Evolutionary conservation across 2,113 vertebrate species (phyloP).

Genomic region (Lagopus muta): DNA sequence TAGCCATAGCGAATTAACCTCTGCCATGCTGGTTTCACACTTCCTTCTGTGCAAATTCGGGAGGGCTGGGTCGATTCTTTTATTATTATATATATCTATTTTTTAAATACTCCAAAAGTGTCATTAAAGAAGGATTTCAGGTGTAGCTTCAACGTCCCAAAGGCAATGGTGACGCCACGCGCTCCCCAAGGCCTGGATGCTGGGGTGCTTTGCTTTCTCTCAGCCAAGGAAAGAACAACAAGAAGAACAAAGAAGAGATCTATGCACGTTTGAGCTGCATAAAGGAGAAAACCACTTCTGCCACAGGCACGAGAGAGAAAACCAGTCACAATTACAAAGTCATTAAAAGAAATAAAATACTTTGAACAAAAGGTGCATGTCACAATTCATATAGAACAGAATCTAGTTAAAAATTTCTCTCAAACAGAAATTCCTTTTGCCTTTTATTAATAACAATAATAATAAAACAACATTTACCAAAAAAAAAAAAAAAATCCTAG

Average conservation of each 20-base stretch:
- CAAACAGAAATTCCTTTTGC: slow-evolving; percentile 75
- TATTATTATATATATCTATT: not conserved
- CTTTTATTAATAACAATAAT: slow-evolving; percentile 79
- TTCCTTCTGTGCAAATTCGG: slow-evolving; percentile 73
- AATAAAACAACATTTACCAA: slow-evolving; percentile 80
- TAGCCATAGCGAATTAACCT: slow-evolving; percentile 5
- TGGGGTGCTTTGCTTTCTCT: slow-evolving; percentile 36
- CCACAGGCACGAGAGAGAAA: slow-evolving; percentile 66
- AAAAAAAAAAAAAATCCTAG: slow-evolving; percentile 75
- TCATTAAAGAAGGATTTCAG: slow-evolving; percentile 27
- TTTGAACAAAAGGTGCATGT: slow-evolving; percentile 77
- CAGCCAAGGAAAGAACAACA: not conserved
- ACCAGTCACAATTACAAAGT: slow-evolving; percentile 67
- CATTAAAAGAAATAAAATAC: slow-evolving; percentile 67
- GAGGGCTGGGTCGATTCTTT: not conserved
- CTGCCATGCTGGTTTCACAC: slow-evolving; percentile 42
- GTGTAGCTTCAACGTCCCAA: slow-evolving; percentile 37
- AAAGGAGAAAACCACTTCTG: slow-evolving; percentile 30
- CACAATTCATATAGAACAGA: slow-evolving; percentile 78
- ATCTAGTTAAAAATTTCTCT: slow-evolving; percentile 78
- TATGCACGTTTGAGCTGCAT: not conserved
- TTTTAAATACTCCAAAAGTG: slow-evolving; percentile 21
- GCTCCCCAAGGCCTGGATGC: slow-evolving; percentile 15
- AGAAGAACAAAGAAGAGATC: not conserved
- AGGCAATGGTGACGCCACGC: not conserved